Percentiles rank a stretch among this genome's conserved stretches.
Evolutionary conservation across 2,888 invertebrate species (phyloP).

Genomic region (Nephrotoma flavescens): DNA sequence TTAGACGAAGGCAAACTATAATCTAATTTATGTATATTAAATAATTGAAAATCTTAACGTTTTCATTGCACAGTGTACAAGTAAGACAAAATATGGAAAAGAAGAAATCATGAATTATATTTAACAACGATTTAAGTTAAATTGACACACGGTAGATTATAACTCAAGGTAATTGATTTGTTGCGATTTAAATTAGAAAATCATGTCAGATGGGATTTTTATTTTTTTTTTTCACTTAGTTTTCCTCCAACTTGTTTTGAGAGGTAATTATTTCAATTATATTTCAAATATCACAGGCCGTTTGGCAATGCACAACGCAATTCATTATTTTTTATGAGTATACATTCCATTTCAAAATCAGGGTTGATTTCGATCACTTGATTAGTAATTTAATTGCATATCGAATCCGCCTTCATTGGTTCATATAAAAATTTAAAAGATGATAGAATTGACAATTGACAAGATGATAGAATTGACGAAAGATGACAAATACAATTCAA

Average conservation of each 20-base stretch:
- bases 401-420: no score
- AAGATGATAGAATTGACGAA: no score
- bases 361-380: neutral
- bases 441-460: no score
- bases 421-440: no score
- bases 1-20: neutral
- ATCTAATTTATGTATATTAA: neutral
- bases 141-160: neutral
- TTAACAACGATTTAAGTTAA: neutral
- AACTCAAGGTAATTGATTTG: neutral
- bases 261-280: neutral
- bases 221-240: neutral
- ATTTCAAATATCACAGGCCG: neutral
- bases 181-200: neutral
- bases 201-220: neutral
- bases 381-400: no score
- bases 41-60: neutral
- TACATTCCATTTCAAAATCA: neutral
- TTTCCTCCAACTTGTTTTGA: neutral
- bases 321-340: neutral
- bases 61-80: neutral
- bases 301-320: neutral
- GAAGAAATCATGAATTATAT: neutral
- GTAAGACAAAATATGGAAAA: neutral
- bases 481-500: no score